Percentiles rank a stretch among this genome's conserved stretches.
These are phyloP conservation scores for Coendou prehensilis DNA, from an alignment of 2,797 vertebrate species.

Conservation along the genomic window DNA sequence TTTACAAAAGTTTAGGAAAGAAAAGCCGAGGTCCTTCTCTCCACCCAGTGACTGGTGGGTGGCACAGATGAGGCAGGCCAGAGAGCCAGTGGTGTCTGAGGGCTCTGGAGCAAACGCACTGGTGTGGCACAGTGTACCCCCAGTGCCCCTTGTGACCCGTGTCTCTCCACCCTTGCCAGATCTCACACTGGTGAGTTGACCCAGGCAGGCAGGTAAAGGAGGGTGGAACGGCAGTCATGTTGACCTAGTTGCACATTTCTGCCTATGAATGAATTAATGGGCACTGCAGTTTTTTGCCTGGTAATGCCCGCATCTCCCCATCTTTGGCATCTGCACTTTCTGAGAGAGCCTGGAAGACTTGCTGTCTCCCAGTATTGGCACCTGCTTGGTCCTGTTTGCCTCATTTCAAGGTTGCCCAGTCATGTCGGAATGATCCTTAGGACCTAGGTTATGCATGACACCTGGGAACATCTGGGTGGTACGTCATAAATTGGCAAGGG, in stretches of 20 bases:
- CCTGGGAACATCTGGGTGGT: neutral
- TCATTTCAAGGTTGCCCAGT: neutral
- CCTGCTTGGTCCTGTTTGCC: neutral
- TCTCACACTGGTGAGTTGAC: neutral
- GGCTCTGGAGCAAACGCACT: neutral
- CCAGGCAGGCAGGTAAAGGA: neutral
- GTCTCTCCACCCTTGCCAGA: neutral
- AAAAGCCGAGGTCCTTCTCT: neutral
- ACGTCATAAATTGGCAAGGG: neutral
- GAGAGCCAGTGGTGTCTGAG: neutral
- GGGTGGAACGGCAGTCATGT: fast-evolving
- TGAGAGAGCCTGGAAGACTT: neutral
- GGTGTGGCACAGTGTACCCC: fast-evolving
- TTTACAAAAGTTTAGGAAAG: neutral
- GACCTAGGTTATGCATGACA: neutral
- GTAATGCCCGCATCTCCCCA: neutral
- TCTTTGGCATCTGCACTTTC: neutral
- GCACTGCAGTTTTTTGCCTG: neutral
- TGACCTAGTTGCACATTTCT: neutral
- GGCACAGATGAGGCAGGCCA: neutral
- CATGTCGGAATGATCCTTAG: neutral
- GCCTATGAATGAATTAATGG: neutral
- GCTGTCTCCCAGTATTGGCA: neutral
- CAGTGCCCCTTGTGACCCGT: neutral
- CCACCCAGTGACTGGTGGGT: neutral